phyloP scores from a whole-genome alignment of 2,888 invertebrate genomes.

The Erynnis tages region DNA sequence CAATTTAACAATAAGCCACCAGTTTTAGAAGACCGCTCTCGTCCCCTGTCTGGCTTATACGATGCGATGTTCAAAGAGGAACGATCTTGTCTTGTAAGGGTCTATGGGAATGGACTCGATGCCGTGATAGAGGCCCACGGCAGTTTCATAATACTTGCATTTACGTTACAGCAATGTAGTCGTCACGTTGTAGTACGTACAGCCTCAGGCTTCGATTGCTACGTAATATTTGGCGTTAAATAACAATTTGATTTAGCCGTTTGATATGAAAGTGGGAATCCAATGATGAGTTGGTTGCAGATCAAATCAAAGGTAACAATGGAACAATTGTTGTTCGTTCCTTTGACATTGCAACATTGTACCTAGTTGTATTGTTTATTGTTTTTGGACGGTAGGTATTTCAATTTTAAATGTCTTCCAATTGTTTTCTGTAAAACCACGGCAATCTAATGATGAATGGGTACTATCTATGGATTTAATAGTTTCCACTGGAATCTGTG shows the following conservation, averaged over 20 bases:
- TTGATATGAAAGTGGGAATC: constrained; percentile 15
- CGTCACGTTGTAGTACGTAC: constrained; percentile 50
- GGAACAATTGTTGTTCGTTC: not conserved
- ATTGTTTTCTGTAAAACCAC: no score
- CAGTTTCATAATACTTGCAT: constrained; percentile 62
- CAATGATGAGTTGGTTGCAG: constrained; percentile 7
- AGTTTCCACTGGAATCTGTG: no score
- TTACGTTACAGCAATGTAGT: constrained; percentile 54
- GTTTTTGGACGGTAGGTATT: no score
- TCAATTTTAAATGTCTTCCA: no score
- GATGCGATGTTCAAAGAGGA: constrained; percentile 30
- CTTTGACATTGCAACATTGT: no score
- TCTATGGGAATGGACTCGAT: constrained; percentile 45
- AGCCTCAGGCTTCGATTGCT: constrained; percentile 46
- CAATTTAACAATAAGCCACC: constrained; percentile 57
- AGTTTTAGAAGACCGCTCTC: constrained; percentile 45
- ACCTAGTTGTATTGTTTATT: no score
- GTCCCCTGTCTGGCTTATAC: constrained; percentile 32
- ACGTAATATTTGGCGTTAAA: constrained; percentile 31
- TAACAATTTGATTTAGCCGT: constrained; percentile 23
- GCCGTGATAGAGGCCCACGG: constrained; percentile 44
- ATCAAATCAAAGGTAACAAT: constrained; percentile 12
- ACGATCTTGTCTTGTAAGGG: constrained; percentile 36
- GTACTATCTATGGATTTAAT: no score
- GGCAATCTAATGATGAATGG: no score